phyloP scores from a whole-genome alignment of 2,113 vertebrate species.

The Microcebus lehilahytsara region DNA sequence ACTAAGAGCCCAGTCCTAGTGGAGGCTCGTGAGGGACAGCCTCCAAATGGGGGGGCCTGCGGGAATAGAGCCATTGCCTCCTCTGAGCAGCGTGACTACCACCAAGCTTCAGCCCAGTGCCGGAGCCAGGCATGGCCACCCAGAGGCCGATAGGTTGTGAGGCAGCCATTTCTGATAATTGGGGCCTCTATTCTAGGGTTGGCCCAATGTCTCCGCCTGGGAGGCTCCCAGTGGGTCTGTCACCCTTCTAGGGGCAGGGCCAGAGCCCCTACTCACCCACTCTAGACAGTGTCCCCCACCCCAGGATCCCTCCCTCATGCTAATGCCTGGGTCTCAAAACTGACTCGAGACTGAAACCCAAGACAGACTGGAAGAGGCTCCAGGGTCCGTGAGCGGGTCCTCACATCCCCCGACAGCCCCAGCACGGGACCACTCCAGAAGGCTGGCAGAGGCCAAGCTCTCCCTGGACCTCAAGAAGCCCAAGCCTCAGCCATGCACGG shows the following conservation, averaged over 20 bases:
- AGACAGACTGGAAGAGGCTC: not conserved
- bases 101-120: not conserved
- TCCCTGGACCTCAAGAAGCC: fast-evolving
- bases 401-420: not conserved
- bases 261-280: not conserved
- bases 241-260: no score
- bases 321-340: not conserved
- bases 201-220: not conserved
- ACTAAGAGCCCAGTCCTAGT: not conserved
- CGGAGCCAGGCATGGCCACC: not conserved
- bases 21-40: fast-evolving
- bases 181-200: fast-evolving
- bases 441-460: not conserved
- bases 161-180: not conserved
- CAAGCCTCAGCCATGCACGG: not conserved
- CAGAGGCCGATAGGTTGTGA: not conserved
- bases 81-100: fast-evolving
- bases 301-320: not conserved
- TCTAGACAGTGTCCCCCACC: not conserved
- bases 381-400: fast-evolving
- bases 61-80: not conserved
- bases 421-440: not conserved
- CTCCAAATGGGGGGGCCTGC: not conserved
- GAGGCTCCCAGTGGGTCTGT: no score
- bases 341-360: not conserved